These are phyloP conservation scores for Galerucella nymphaeae DNA, from an alignment of 2,888 invertebrate species.

Conservation along the genomic window DNA sequence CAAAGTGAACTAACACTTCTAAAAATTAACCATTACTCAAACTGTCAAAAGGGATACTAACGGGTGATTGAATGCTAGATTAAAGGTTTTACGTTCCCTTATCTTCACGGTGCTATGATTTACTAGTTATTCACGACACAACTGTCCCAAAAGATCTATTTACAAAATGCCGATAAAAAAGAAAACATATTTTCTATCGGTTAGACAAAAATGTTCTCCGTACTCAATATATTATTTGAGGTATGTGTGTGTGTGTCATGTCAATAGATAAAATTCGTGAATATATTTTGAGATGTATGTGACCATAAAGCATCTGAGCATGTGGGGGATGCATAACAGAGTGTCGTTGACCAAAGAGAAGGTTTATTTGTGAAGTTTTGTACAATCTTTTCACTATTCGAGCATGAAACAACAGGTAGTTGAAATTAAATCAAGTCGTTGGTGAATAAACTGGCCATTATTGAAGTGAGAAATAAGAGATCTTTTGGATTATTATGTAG, in stretches of 20 bases:
- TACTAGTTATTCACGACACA: conserved; percentile 5
- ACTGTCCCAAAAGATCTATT: not conserved
- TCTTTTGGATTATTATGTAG: no score
- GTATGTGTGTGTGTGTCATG: not conserved
- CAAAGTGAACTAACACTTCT: conserved; percentile 15
- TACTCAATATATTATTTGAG: not conserved
- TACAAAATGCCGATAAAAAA: not conserved
- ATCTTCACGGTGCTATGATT: conserved; percentile 12
- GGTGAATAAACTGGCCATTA: no score
- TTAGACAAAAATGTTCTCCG: not conserved
- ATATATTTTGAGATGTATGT: no score
- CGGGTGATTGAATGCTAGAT: conserved; percentile 16
- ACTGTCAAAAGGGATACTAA: conserved; percentile 17
- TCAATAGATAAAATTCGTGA: not conserved
- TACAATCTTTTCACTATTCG: no score
- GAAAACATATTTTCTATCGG: not conserved
- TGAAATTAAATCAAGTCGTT: no score
- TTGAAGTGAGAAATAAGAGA: no score
- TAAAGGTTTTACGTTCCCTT: conserved; percentile 9
- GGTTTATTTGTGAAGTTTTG: no score
- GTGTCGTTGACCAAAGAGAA: no score
- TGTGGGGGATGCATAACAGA: no score
- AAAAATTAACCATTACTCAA: conserved; percentile 18
- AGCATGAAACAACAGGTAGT: no score
- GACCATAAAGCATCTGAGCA: no score